Percentiles rank a stretch among this genome's conserved stretches.
Conservation (phyloP, 2,797 vertebrate species). For the Dallia pectoralis region DNA sequence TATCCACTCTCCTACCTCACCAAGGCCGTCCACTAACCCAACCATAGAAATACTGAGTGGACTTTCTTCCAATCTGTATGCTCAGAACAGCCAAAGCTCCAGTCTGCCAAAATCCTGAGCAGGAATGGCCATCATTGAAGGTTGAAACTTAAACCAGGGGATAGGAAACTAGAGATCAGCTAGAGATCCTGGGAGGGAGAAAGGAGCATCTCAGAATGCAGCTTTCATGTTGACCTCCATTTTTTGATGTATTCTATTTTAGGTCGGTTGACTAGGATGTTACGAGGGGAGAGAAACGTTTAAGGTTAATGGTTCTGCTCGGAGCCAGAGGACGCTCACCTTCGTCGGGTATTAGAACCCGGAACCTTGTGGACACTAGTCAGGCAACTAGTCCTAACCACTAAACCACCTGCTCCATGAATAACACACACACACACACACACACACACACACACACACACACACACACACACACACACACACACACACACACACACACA, state of each 20-base stretch:
- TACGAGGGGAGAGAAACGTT: too few species aligned
- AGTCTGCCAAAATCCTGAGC: slow-evolving; percentile 52
- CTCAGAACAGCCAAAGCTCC: slow-evolving; percentile 55
- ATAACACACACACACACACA: too few species aligned
- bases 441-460: not conserved
- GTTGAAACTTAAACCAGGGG: slow-evolving; percentile 24
- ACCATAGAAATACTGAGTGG: slow-evolving; percentile 38
- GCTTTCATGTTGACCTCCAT: too few species aligned
- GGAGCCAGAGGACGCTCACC: too few species aligned
- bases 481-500: slow-evolving; percentile 21
- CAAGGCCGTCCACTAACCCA: slow-evolving; percentile 46
- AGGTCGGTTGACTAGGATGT: too few species aligned
- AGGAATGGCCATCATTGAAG: slow-evolving; percentile 40
- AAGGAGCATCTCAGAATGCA: not conserved
- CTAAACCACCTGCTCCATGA: too few species aligned
- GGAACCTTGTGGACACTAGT: too few species aligned
- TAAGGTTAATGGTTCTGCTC: too few species aligned
- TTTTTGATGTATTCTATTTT: too few species aligned
- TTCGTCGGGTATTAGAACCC: too few species aligned
- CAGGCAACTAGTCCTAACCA: too few species aligned
- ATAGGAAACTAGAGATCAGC: slow-evolving; percentile 51
- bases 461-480: slow-evolving; percentile 9
- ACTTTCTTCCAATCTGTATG: slow-evolving; percentile 44
- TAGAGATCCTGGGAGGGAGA: not conserved
- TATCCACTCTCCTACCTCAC: slow-evolving; percentile 33